phyloP scores from a whole-genome alignment of 2,113 vertebrate species.

The Pterocles burchelli region DNA sequence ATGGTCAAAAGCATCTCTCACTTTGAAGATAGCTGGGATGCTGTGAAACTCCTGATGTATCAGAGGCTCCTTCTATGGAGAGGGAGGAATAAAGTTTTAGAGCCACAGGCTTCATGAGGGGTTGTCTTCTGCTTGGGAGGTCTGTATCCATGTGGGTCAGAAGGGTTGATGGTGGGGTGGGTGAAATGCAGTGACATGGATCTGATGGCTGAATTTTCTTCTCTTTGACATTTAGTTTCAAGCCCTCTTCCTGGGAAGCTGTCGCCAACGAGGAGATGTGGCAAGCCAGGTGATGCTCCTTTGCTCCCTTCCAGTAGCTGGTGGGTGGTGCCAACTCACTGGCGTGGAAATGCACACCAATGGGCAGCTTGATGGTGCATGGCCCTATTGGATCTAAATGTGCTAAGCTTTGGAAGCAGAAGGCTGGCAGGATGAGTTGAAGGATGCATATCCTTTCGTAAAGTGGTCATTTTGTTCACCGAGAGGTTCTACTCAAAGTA shows the following conservation, averaged over 20 bases:
- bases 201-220: not conserved
- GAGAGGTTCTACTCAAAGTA: not conserved
- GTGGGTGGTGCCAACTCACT: constrained; percentile 1
- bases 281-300: constrained; percentile 91
- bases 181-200: not conserved
- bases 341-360: not conserved
- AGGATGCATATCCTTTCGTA: not conserved
- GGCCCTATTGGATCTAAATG: not conserved
- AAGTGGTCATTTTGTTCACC: not conserved
- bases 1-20: not conserved
- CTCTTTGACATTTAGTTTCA: constrained; percentile 81
- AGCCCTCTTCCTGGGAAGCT: constrained; percentile 90
- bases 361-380: not conserved
- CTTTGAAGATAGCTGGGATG: not conserved
- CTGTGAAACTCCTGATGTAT: not conserved
- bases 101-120: not conserved
- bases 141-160: not conserved
- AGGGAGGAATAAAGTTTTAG: not conserved
- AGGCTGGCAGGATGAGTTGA: not conserved
- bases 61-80: not conserved
- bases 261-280: constrained; percentile 99
- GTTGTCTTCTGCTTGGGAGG: not conserved
- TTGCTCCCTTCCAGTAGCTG: not conserved
- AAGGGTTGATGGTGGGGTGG: not conserved
- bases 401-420: not conserved